Evolutionary conservation across 2,113 vertebrate species (phyloP).

Genomic region (Miniopterus natalensis): DNA sequence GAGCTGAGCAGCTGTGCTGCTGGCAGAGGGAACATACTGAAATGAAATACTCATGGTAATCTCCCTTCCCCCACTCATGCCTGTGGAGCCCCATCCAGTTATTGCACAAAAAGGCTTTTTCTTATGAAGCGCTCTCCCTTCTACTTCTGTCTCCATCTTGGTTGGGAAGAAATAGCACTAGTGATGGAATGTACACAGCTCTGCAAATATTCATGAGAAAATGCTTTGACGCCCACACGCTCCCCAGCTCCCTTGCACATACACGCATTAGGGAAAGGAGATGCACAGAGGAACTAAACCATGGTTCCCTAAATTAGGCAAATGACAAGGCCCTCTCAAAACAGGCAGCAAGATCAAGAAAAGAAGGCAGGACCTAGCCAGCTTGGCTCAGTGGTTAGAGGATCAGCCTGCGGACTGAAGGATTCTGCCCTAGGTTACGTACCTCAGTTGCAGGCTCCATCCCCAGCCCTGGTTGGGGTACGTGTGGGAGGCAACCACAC

Average conservation of each 20-base stretch:
- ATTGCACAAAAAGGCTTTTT: slow-evolving; percentile 87
- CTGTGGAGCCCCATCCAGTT: slow-evolving; percentile 76
- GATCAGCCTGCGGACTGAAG: too few relatives aligned
- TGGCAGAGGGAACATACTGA: slow-evolving; percentile 79
- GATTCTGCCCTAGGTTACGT: too few relatives aligned
- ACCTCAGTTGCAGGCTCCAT: too few relatives aligned
- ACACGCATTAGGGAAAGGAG: slow-evolving; percentile 25
- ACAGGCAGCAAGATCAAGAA: slow-evolving; percentile 36
- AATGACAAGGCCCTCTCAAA: background rate
- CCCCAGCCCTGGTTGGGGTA: too few relatives aligned
- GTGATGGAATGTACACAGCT: slow-evolving; percentile 84
- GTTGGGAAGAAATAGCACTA: slow-evolving; percentile 73
- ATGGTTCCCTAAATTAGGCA: background rate
- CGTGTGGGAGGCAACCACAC: too few relatives aligned
- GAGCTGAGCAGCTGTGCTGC: slow-evolving; percentile 84
- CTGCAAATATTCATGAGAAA: slow-evolving; percentile 85
- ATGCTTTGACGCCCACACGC: slow-evolving; percentile 85
- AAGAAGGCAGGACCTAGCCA: slow-evolving; percentile 23
- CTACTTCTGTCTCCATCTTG: slow-evolving; percentile 74
- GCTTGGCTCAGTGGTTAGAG: background rate
- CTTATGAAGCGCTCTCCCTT: slow-evolving; percentile 72
- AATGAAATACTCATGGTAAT: slow-evolving; percentile 67
- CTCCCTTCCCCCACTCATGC: slow-evolving; percentile 73
- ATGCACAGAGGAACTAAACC: background rate
- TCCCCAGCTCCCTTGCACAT: background rate